Conservation (phyloP, 2,113 vertebrate genomes). For the Chamaetylas fuelleborni region DNA sequence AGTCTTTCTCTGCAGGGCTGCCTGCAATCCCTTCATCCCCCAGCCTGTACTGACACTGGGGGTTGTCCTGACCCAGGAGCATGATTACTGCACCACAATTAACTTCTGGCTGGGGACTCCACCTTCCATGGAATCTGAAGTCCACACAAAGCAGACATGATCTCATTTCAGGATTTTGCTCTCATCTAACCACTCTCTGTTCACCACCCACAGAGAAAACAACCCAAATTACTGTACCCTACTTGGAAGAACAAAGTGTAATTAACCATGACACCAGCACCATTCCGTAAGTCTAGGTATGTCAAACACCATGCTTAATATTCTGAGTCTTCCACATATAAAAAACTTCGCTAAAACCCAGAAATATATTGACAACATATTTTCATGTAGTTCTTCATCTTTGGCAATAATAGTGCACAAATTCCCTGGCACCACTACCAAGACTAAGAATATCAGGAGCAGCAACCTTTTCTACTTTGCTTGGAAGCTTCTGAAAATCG, state of each 20-base stretch:
- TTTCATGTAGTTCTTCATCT: slow-evolving; percentile 7
- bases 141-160: slow-evolving; percentile 40
- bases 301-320: neutral
- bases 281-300: neutral
- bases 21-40: neutral
- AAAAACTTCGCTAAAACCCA: neutral
- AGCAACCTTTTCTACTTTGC: neutral
- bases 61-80: neutral
- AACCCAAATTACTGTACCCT: neutral
- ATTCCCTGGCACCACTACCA: slow-evolving; percentile 32
- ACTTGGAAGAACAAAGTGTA: neutral
- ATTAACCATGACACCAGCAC: neutral
- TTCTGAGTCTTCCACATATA: neutral
- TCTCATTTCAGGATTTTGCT: slow-evolving; percentile 34
- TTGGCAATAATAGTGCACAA: neutral
- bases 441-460: neutral
- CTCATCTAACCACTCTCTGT: neutral
- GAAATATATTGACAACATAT: slow-evolving; percentile 22
- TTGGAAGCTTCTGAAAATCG: neutral
- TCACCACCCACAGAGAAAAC: neutral
- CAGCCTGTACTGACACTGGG: neutral
- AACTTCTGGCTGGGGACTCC: neutral
- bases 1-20: neutral
- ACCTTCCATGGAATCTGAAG: neutral
- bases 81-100: neutral